phyloP scores from a whole-genome alignment of 2,113 vertebrate genomes.

The Archilochus colubris region DNA sequence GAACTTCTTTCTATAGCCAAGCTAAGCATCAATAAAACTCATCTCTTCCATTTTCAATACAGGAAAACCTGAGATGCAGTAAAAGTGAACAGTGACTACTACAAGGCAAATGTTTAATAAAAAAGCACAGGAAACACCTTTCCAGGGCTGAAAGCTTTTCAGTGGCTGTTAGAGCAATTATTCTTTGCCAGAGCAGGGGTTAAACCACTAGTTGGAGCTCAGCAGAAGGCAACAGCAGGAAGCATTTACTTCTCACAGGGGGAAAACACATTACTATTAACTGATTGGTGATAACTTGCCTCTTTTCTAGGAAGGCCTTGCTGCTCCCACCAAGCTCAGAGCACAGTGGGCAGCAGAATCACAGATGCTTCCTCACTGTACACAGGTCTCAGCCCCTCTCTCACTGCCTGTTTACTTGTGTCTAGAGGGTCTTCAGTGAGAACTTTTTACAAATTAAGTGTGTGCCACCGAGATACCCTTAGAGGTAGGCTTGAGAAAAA shows the following conservation, averaged over 20 bases:
- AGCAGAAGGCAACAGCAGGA: constrained; percentile 44
- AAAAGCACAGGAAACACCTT: neutral
- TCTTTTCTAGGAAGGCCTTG: neutral
- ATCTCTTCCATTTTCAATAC: neutral
- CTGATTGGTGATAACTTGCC: neutral
- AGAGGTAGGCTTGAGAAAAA: neutral
- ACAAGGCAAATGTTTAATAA: neutral
- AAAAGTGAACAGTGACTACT: neutral
- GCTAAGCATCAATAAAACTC: neutral
- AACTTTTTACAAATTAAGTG: neutral
- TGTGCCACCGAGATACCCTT: neutral
- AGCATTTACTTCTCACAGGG: constrained; percentile 7
- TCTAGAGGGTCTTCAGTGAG: neutral
- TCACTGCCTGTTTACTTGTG: neutral
- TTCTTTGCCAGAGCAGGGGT: neutral
- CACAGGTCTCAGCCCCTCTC: neutral
- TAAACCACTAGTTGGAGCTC: constrained; percentile 26
- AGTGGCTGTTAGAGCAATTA: neutral
- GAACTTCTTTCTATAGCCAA: neutral
- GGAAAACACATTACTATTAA: neutral
- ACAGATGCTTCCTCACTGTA: neutral
- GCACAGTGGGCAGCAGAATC: neutral
- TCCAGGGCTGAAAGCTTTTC: constrained; percentile 3
- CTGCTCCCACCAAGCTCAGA: neutral
- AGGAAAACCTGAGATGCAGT: neutral